Evolutionary conservation across 2,113 vertebrate genomes (phyloP).

Genomic region (Speoplatyrhinus poulsoni): DNA sequence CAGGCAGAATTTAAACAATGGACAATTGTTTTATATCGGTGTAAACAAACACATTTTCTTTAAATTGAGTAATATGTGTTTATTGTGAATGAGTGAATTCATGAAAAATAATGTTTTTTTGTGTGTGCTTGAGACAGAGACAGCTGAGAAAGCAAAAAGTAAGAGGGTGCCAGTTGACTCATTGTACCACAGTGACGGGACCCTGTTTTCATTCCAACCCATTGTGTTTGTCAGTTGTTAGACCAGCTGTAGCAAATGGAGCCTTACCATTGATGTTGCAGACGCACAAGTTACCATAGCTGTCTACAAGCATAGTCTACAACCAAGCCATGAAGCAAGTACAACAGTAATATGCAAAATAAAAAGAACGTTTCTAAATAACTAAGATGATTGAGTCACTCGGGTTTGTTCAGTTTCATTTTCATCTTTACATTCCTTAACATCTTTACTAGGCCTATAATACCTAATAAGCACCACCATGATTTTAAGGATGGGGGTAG

Average conservation of each 20-base stretch:
- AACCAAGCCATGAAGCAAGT: slow-evolving; percentile 67
- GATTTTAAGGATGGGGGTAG: no score
- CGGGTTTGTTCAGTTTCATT: neutral
- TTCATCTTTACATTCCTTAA: neutral
- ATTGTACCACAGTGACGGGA: slow-evolving; percentile 44
- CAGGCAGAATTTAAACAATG: no score
- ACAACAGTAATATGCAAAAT: slow-evolving; percentile 72
- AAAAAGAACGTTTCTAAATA: slow-evolving; percentile 60
- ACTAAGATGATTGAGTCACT: neutral
- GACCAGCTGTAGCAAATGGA: slow-evolving; percentile 31
- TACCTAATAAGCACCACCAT: no score
- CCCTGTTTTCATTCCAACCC: slow-evolving; percentile 27
- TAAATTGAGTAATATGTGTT: neutral
- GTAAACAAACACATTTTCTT: neutral
- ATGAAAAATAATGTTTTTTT: slow-evolving; percentile 1
- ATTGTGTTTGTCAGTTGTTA: slow-evolving; percentile 43
- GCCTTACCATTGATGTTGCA: slow-evolving; percentile 22
- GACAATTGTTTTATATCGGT: neutral
- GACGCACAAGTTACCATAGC: slow-evolving; percentile 23
- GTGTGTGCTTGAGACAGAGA: slow-evolving; percentile 5
- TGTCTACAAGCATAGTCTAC: slow-evolving; percentile 32
- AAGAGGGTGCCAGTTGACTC: slow-evolving; percentile 6
- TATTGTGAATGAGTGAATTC: slow-evolving; percentile 7
- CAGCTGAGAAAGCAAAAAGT: slow-evolving; percentile 20
- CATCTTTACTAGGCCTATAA: neutral